Conservation (phyloP, 2,797 vertebrate species). For the Hapalemur alaotrensis region DNA sequence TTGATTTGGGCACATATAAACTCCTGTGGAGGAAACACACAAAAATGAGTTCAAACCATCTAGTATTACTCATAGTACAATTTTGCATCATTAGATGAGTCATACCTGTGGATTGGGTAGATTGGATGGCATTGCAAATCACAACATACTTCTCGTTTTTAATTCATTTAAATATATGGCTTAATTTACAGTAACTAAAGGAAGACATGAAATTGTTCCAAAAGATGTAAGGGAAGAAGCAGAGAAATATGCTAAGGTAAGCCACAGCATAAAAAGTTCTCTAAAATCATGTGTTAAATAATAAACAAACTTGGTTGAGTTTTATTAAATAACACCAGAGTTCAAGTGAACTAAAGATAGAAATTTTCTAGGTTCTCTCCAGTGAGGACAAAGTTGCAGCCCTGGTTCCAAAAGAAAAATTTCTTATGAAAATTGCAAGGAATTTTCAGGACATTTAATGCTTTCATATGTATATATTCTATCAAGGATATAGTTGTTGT, state of each 20-base stretch:
- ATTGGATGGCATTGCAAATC: not conserved
- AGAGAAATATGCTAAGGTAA: slow-evolving; percentile 99
- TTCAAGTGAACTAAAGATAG: not conserved
- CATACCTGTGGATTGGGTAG: not conserved
- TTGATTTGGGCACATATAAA: not conserved
- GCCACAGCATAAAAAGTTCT: not conserved
- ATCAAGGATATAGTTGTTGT: not conserved
- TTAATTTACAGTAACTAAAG: slow-evolving; percentile 92
- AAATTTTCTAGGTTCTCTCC: slow-evolving; percentile 22
- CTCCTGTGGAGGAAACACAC: not conserved
- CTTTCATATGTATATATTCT: not conserved
- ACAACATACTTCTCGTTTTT: not conserved
- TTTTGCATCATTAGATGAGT: not conserved
- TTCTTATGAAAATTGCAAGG: not conserved
- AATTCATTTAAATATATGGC: slow-evolving; percentile 35
- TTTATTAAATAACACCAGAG: not conserved
- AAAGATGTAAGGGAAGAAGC: slow-evolving; percentile 96
- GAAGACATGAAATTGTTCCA: slow-evolving; percentile 96
- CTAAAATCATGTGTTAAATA: not conserved
- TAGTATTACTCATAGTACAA: not conserved
- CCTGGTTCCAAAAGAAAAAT: not conserved
- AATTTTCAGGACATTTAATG: not conserved
- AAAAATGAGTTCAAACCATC: not conserved
- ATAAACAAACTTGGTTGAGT: not conserved
- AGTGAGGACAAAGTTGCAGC: not conserved